Percentiles rank a stretch among this genome's conserved stretches.
These are phyloP conservation scores for Orius insidiosus DNA, from an alignment of 1,140 invertebrate genomes.

Conservation along the genomic window DNA sequence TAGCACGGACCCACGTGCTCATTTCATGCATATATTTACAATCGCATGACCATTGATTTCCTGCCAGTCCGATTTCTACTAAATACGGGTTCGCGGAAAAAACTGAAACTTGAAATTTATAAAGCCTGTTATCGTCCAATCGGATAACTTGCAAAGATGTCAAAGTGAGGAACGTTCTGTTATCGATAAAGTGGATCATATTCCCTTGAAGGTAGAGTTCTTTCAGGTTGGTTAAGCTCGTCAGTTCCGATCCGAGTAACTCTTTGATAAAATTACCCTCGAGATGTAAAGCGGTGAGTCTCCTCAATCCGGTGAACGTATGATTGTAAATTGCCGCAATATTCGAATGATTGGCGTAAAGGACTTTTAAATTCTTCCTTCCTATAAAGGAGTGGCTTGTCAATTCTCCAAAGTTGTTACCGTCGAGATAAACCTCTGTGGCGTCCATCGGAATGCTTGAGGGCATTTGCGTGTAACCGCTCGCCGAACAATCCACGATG, in stretches of 20 bases:
- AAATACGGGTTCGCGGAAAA: constrained; percentile 57
- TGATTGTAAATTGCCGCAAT: constrained; percentile 71
- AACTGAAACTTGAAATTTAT: constrained; percentile 59
- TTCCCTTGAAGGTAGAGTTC: constrained; percentile 81
- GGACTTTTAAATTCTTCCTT: constrained; percentile 65
- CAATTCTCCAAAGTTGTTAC: constrained; percentile 71
- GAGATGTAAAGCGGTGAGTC: constrained; percentile 60
- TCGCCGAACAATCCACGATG: constrained; percentile 75
- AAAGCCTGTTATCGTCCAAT: constrained; percentile 67
- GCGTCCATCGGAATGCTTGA: constrained; percentile 84
- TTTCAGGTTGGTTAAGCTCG: constrained; percentile 55
- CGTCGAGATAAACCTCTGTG: constrained; percentile 81
- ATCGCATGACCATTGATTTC: constrained; percentile 80
- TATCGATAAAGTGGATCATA: constrained; percentile 63
- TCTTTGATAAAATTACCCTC: constrained; percentile 68
- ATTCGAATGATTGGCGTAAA: constrained; percentile 76
- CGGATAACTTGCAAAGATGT: constrained; percentile 64
- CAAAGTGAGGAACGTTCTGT: constrained; percentile 64
- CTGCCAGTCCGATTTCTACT: constrained; percentile 56
- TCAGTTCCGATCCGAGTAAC: constrained; percentile 67
- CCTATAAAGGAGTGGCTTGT: constrained; percentile 81
- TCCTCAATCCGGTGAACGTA: constrained; percentile 70
- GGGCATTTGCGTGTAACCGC: constrained; percentile 62
- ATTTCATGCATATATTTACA: constrained; percentile 64
- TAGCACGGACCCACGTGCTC: constrained; percentile 54